Base-by-base conservation (phyloP, 1,140 invertebrate species). In the Andricus grossulariae region DNA sequence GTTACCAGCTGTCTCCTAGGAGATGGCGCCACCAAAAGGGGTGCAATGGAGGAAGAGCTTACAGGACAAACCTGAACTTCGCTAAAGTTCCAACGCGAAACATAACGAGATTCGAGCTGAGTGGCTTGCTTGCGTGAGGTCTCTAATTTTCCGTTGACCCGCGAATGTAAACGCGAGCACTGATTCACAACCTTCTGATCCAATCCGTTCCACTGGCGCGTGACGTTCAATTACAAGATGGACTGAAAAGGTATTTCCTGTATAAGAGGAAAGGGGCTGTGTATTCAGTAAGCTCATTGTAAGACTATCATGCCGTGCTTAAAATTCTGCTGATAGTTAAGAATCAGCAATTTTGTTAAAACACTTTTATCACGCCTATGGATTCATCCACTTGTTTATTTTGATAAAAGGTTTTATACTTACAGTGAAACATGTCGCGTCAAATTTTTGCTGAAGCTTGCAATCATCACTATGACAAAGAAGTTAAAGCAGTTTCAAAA, bases 61-160 rank as follows among this genome's bases (percentile, higher is more conserved):
- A 66, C 60, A 66, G 60, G 60, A 66, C 60, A 66, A 66, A 66
- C 25, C 60, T 32, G 60, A 66, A 66, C 25, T 66, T 66, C 32
- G 25, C 25, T 16, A 16, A 66, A 66, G 60, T 66, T 66, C 15
- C 57, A 66, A 11, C 25, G 16, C 4, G 25, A 66, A 32, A 32
- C 57, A 25, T 32, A 39, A 39, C 13, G 11, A 66, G 60, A 66
- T 66, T 66, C 60, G n/a, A 66, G 32, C 60, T 39, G 25, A 66
- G 60, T 66, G 60, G 25, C n/a, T 66, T 39, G 25, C 39, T 45
- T 39, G 25, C 39, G 15, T 10, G 15, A 16, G 25, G 13, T 66
- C 15, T 66, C 32, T 66, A 66, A 66, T 66, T 66, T 66, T 39
- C 25, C 60, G 6, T n/a, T 66, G 21, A 39, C 16, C 60, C 60